Base-by-base conservation (phyloP, 2,888 invertebrate species). In the Drymonia ruficornis region DNA sequence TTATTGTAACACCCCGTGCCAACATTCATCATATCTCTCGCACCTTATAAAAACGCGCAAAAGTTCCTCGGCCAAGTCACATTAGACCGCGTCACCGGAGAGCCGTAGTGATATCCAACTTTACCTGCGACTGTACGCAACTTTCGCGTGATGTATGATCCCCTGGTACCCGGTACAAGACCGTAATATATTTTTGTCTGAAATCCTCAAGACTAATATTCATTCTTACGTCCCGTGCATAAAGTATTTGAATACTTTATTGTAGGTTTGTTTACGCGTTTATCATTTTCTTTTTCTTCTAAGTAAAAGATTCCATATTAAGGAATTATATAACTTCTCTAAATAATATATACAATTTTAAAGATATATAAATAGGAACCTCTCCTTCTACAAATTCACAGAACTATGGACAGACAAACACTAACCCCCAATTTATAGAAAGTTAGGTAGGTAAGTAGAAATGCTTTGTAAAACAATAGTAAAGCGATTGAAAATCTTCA, bases 41-140 rank as follows among this genome's bases (percentile, higher is more conserved):
- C 47, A 51, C 36, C 62, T 53, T 50, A 61, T 55, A 70, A 62
- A 74, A 70, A 67, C 56, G 62, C 47, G 57, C 38, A 67, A 73
- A 76, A 72, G 56, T 66, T 68, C 61, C 50, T 63, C 50, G 53
- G 52, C 50, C 67, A 74, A 72, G 76, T 74, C 65, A 67, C 70
- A 71, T 73, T 70, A 76, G 53, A 65, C 64, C 52, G 58, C 52
- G 73, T 73, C 77, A 61, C 77, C 50, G 53, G 76, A 76, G 76
- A 66, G 58, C 63, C 77, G 74, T 77, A 72, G 67, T 64, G 72
- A 76, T 74, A 72, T 67, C 65, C 59, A 76, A 77, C 73, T 76
- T 74, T 73, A 71, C 70, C 76, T 66, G 73, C 55, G 52, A 67
- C 66, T 60, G 63, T 63, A 49, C 31, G 63, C 59, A 76, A 72